These are phyloP conservation scores for Hemithea aestivaria DNA, from an alignment of 2,888 invertebrate genomes.

Conservation along the genomic window DNA sequence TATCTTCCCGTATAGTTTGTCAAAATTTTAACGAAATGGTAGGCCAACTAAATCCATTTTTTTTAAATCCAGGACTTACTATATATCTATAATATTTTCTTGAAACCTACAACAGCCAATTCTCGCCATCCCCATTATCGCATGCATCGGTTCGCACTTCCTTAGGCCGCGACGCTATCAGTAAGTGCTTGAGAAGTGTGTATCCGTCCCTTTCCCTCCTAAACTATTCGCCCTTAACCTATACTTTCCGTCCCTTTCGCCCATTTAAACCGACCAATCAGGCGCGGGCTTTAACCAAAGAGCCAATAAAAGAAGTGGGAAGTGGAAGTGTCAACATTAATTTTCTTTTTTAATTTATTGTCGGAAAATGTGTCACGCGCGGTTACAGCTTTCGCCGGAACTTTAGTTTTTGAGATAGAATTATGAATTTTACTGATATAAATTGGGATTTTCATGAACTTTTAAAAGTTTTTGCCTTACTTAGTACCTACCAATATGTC, in stretches of 20 bases:
- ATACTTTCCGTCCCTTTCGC: constrained; percentile 53
- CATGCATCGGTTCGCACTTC: constrained; percentile 56
- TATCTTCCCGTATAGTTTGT: no score
- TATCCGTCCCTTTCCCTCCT: constrained; percentile 59
- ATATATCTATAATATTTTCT: no score
- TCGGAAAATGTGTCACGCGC: constrained; percentile 28
- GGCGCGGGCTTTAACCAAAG: constrained; percentile 41
- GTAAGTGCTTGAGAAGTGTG: constrained; percentile 75
- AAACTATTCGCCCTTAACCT: constrained; percentile 34
- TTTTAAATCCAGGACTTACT: no score
- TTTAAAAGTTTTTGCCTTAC: no score
- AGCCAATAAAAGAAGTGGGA: constrained; percentile 71
- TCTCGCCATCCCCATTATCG: constrained; percentile 23
- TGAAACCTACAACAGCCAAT: constrained; percentile 43
- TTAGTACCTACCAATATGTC: no score
- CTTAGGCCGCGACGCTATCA: constrained; percentile 58
- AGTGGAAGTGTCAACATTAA: constrained; percentile 71
- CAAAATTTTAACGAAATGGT: no score
- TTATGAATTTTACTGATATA: no score
- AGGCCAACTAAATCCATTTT: no score
- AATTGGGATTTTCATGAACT: no score
- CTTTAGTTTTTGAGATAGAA: no score
- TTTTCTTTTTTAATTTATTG: constrained; percentile 61
- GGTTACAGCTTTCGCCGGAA: not conserved
- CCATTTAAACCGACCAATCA: constrained; percentile 70